These are phyloP conservation scores for Phalera bucephala DNA, from an alignment of 2,888 invertebrate species.

Conservation along the genomic window DNA sequence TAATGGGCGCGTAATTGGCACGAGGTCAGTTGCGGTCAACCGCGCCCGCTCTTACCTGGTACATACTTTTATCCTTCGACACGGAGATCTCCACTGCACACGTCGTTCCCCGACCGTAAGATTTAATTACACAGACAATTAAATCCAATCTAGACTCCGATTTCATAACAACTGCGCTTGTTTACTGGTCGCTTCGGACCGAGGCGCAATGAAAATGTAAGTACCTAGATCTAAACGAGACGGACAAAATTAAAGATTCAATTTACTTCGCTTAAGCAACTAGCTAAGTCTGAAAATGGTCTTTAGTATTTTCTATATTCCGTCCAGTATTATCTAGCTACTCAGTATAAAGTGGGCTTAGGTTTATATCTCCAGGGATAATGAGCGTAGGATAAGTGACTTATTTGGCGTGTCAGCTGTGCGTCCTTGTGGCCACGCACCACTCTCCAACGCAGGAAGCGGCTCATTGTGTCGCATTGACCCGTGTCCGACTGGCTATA, in stretches of 20 bases:
- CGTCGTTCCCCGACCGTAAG: constrained; percentile 40
- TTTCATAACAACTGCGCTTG: constrained; percentile 41
- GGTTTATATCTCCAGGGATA: constrained; percentile 32
- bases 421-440: constrained; percentile 64
- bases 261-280: neutral
- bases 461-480: constrained; percentile 70
- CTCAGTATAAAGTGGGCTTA: too few relatives aligned
- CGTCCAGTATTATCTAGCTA: neutral
- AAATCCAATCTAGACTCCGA: constrained; percentile 44
- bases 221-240: neutral
- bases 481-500: constrained; percentile 52
- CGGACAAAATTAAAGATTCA: neutral
- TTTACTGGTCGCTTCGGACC: constrained; percentile 22
- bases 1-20: constrained; percentile 75
- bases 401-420: constrained; percentile 54
- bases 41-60: constrained; percentile 23
- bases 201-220: neutral
- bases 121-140: constrained; percentile 60
- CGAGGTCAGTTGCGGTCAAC: constrained; percentile 63
- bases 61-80: constrained; percentile 32
- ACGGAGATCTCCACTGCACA: constrained; percentile 27
- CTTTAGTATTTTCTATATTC: neutral
- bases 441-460: constrained; percentile 65
- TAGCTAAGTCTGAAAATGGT: neutral
- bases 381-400: constrained; percentile 44